phyloP scores from a whole-genome alignment of 2,797 vertebrate genomes.

The Muscicapa comitata region DNA sequence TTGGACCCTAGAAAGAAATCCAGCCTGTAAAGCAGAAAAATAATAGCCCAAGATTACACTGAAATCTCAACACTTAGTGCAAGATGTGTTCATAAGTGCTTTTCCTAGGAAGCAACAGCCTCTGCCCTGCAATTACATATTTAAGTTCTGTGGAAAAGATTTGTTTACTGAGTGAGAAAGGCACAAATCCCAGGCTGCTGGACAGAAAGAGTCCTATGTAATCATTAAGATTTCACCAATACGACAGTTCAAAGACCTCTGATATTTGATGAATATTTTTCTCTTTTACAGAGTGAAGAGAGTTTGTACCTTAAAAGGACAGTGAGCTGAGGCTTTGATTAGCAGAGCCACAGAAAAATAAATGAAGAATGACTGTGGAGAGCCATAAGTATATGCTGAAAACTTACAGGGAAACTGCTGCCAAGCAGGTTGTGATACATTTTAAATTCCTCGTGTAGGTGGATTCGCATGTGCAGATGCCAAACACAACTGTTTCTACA shows the following conservation, averaged over 20 bases:
- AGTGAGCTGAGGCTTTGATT: background rate
- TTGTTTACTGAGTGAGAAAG: background rate
- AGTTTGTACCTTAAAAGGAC: background rate
- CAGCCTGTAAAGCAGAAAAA: background rate
- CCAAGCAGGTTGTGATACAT: background rate
- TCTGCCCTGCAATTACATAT: background rate
- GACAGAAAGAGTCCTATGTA: background rate
- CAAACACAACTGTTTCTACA: background rate
- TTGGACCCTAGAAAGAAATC: background rate
- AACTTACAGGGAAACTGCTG: background rate
- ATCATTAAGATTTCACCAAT: background rate
- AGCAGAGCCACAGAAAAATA: background rate
- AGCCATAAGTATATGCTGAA: background rate
- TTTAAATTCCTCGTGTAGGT: background rate
- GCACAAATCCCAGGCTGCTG: background rate
- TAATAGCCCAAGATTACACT: background rate
- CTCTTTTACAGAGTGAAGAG: background rate
- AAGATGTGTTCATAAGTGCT: background rate
- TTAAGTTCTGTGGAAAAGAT: background rate
- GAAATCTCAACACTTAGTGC: background rate
- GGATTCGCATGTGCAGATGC: background rate
- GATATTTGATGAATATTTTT: background rate
- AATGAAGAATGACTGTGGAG: background rate
- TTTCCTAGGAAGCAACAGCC: background rate
- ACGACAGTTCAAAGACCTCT: background rate